A percentile compares a stretch with the other conserved stretches of the same genome.
phyloP scores from a whole-genome alignment of 2,888 invertebrate species.

The Azorinus chamasolen region DNA sequence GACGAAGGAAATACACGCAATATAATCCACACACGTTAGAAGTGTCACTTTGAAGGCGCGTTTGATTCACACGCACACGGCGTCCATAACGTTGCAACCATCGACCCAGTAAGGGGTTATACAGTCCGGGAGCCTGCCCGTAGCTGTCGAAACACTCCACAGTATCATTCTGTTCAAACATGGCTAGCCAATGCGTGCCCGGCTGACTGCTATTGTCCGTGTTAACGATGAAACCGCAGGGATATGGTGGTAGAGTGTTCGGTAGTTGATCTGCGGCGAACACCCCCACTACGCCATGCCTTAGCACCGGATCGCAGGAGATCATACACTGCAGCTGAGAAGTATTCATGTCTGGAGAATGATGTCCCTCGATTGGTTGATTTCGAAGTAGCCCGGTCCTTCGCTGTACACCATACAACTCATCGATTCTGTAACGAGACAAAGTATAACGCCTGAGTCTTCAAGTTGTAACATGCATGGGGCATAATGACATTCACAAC shows the following conservation, averaged over 20 bases:
- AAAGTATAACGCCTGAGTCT: too few relatives aligned
- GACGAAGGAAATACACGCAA: conserved; percentile 24
- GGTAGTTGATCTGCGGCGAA: conserved; percentile 35
- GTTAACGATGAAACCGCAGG: conserved; percentile 21
- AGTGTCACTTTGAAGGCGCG: conserved; percentile 16
- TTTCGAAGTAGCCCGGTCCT: conserved; percentile 43
- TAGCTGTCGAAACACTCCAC: conserved; percentile 26
- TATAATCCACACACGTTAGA: conserved; percentile 31
- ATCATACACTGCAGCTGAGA: conserved; percentile 39
- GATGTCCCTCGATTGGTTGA: conserved; percentile 39
- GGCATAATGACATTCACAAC: too few relatives aligned
- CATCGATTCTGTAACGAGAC: conserved; percentile 44
- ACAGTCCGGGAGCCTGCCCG: conserved; percentile 11
- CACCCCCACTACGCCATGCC: conserved; percentile 16
- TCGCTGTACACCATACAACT: conserved; percentile 50
- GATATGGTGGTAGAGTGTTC: not conserved
- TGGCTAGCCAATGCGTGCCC: conserved; percentile 22
- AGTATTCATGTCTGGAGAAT: conserved; percentile 35
- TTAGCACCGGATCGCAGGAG: conserved; percentile 22
- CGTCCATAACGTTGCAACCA: conserved; percentile 13
- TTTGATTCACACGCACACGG: not conserved
- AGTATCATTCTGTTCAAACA: not conserved
- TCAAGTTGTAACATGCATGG: too few relatives aligned
- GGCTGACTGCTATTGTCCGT: conserved; percentile 13
- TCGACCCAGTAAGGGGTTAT: conserved; percentile 2